These are phyloP conservation scores for Nasalis larvatus DNA, from an alignment of 2,113 vertebrate genomes.

Conservation along the genomic window DNA sequence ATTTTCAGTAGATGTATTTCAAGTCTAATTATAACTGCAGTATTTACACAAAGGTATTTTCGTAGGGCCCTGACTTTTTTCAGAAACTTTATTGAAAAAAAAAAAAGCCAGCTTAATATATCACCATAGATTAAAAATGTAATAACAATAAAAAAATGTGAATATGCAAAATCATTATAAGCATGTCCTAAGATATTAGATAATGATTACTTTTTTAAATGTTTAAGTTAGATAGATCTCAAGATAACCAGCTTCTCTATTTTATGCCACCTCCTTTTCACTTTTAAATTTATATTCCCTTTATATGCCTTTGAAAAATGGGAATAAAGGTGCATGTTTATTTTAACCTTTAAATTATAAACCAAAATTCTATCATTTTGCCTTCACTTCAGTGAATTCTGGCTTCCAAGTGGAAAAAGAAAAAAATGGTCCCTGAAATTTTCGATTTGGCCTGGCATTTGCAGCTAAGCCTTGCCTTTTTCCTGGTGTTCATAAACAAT, in stretches of 20 bases:
- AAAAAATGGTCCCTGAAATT: not conserved
- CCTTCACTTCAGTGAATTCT: not conserved
- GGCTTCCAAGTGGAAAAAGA: not conserved
- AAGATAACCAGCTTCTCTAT: not conserved
- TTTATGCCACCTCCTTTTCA: not conserved
- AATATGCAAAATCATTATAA: not conserved
- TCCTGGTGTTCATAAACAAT: not conserved
- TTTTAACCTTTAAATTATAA: not conserved
- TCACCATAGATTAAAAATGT: not conserved
- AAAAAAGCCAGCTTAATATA: not conserved
- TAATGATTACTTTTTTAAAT: not conserved
- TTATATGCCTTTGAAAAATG: conserved; percentile 5
- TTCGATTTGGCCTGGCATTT: not conserved
- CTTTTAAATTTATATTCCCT: not conserved
- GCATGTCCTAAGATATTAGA: not conserved
- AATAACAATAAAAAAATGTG: not conserved
- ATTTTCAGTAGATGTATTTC: not conserved
- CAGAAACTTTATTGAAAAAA: not conserved
- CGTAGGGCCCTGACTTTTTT: not conserved
- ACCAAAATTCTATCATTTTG: not conserved
- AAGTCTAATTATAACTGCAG: conserved; percentile 9
- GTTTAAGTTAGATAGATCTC: not conserved
- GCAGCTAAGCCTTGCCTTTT: not conserved
- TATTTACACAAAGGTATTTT: not conserved
- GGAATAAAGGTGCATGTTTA: not conserved